Percentiles rank a stretch among this genome's conserved stretches.
These are phyloP conservation scores for Gobio gobio DNA, from an alignment of 2,113 vertebrate genomes.

Conservation along the genomic window DNA sequence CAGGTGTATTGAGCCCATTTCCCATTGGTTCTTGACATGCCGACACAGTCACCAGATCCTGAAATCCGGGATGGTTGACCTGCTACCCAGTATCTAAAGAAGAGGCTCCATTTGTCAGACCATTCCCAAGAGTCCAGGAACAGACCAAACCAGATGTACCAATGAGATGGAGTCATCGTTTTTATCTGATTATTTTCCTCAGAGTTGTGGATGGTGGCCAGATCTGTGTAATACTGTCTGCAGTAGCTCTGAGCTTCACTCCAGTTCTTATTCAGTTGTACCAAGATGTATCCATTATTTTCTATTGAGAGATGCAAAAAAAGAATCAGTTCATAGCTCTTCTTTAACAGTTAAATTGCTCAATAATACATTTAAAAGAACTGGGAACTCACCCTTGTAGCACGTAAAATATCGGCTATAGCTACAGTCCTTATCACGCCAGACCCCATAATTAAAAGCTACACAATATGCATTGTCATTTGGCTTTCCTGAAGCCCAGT, in stretches of 20 bases:
- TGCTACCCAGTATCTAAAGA: too few species aligned
- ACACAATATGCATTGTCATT: too few species aligned
- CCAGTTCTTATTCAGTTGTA: neutral
- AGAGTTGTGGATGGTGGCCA: slow-evolving; percentile 26
- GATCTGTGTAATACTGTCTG: slow-evolving; percentile 20
- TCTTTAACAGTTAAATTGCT: neutral
- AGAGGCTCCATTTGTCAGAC: slow-evolving; percentile 34
- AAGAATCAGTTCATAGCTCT: neutral
- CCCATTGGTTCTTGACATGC: too few species aligned
- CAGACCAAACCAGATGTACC: slow-evolving; percentile 27
- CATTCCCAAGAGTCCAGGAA: slow-evolving; percentile 39
- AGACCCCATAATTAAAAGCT: fast-evolving
- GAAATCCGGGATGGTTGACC: too few species aligned
- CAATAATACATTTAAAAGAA: too few species aligned
- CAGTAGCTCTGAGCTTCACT: slow-evolving; percentile 29
- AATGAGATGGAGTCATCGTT: neutral
- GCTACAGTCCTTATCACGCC: too few species aligned
- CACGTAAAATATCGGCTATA: too few species aligned
- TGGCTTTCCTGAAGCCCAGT: neutral
- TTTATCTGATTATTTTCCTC: neutral
- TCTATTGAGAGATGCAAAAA: neutral
- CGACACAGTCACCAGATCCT: too few species aligned
- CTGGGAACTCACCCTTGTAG: too few species aligned
- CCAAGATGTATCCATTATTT: neutral
- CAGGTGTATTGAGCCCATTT: too few species aligned